These are phyloP conservation scores for Stercorarius parasiticus DNA, from an alignment of 2,113 vertebrate genomes.

Conservation along the genomic window DNA sequence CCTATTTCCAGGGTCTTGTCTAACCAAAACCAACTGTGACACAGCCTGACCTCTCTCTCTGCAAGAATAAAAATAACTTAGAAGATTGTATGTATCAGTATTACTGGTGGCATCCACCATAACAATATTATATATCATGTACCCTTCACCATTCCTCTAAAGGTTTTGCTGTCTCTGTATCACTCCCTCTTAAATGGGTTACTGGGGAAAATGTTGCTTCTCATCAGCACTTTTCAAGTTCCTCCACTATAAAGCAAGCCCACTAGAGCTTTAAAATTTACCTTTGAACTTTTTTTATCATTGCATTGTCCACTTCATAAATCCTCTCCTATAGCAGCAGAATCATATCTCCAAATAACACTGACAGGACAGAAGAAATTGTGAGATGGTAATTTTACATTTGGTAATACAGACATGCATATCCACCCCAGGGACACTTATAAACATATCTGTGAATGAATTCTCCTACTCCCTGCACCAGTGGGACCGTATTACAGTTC, in stretches of 20 bases:
- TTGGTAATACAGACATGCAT: neutral
- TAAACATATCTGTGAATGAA: neutral
- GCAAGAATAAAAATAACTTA: neutral
- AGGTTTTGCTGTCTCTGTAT: neutral
- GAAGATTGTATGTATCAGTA: neutral
- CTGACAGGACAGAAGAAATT: neutral
- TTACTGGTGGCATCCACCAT: neutral
- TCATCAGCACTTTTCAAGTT: neutral
- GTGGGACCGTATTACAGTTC: neutral
- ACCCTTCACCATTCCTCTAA: neutral
- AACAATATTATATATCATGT: neutral
- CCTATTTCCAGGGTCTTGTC: neutral
- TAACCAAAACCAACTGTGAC: slow-evolving; percentile 4
- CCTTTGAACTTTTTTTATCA: neutral
- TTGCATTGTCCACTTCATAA: neutral
- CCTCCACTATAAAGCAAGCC: neutral
- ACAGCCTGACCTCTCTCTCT: neutral
- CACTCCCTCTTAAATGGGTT: neutral
- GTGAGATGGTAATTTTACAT: neutral
- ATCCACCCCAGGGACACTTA: neutral
- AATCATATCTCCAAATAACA: neutral
- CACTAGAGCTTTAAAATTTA: neutral
- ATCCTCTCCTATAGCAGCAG: neutral
- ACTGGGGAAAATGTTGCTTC: neutral
- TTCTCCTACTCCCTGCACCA: neutral